These are phyloP conservation scores for Flabesymbios commensalis DNA, from an alignment of 2,888 invertebrate species.

Conservation along the genomic window DNA sequence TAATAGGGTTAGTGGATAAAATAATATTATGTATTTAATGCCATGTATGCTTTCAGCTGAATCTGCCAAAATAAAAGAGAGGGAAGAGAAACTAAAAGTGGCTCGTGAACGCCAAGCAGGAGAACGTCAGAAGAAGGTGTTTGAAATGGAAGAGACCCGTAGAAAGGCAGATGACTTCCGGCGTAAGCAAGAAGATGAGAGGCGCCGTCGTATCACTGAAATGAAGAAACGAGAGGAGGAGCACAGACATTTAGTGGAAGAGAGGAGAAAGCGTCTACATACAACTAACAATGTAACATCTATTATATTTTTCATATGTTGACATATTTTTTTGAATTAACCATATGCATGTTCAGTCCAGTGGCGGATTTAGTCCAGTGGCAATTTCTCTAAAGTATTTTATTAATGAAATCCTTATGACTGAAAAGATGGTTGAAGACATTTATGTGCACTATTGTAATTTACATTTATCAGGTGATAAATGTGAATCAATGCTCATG, in stretches of 20 bases:
- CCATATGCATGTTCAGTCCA: too few relatives aligned
- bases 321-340: too few relatives aligned
- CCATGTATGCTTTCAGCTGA: constrained; percentile 1
- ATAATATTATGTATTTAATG: too few relatives aligned
- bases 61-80: constrained; percentile 8
- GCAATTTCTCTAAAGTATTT: too few relatives aligned
- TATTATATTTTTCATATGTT: too few relatives aligned
- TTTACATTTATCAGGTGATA: too few relatives aligned
- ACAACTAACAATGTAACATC: constrained; percentile 7
- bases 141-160: constrained; percentile 8
- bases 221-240: constrained; percentile 9
- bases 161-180: constrained; percentile 11
- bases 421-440: too few relatives aligned
- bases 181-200: constrained; percentile 13
- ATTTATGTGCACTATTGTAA: too few relatives aligned
- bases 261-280: constrained; percentile 5
- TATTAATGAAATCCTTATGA: too few relatives aligned
- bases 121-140: constrained; percentile 7
- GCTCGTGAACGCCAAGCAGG: background rate
- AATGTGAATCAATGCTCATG: too few relatives aligned
- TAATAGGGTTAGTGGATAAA: too few relatives aligned
- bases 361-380: too few relatives aligned
- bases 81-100: constrained; percentile 6
- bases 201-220: constrained; percentile 4
- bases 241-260: constrained; percentile 10